phyloP scores from a whole-genome alignment of 2,113 vertebrate genomes.

The Nycticorax nycticorax region DNA sequence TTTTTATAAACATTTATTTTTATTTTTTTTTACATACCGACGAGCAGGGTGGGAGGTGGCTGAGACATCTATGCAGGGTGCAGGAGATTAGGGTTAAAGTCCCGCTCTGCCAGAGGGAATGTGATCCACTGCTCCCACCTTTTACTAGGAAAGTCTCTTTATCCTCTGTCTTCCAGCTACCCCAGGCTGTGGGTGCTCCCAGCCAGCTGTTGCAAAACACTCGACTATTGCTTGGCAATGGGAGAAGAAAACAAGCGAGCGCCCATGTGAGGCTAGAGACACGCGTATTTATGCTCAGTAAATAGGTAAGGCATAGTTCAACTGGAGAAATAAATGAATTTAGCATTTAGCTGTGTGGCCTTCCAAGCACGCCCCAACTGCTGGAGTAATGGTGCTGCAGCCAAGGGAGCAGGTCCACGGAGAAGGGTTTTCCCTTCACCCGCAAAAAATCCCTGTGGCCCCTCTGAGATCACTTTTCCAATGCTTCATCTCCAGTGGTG shows the following conservation, averaged over 20 bases:
- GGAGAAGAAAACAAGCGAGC: not conserved
- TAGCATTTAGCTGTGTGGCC: not conserved
- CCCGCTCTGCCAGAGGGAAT: not conserved
- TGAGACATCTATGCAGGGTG: not conserved
- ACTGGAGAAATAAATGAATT: not conserved
- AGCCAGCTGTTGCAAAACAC: slow-evolving; percentile 14
- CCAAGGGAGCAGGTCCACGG: not conserved
- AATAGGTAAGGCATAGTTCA: not conserved
- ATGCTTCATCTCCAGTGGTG: not conserved
- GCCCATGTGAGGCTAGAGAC: not conserved
- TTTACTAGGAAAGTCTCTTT: not conserved
- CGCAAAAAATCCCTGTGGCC: not conserved
- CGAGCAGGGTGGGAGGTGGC: not conserved
- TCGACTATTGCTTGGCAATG: not conserved
- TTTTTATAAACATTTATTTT: not conserved
- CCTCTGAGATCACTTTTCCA: not conserved
- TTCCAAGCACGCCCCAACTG: not conserved
- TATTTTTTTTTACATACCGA: not conserved
- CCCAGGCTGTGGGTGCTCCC: not conserved
- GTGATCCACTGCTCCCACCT: not conserved
- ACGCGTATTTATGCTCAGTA: not conserved
- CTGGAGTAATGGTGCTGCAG: not conserved
- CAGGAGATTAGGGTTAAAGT: not conserved
- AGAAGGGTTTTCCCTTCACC: not conserved
- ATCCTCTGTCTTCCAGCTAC: not conserved